Conservation (phyloP, 2,797 vertebrate species). For the Danionella dracula region DNA sequence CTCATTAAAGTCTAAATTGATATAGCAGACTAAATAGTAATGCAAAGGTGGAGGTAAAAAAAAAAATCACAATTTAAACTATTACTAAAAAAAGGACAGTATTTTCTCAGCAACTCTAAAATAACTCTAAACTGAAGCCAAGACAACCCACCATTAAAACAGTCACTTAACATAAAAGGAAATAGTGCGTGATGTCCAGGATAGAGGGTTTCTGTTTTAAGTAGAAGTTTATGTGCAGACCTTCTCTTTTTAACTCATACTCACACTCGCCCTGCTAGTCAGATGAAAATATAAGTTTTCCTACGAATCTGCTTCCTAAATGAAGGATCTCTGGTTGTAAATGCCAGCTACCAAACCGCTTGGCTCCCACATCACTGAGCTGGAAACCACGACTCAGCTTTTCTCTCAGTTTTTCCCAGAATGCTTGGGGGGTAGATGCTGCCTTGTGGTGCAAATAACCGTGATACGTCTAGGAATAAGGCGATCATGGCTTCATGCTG, state of each 20-base stretch:
- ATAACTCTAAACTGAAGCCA: background rate
- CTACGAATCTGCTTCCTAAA: conserved; percentile 14
- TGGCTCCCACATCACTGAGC: conserved; percentile 60
- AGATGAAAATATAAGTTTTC: background rate
- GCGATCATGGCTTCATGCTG: conserved; percentile 8
- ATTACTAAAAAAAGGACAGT: too few species aligned
- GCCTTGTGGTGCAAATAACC: conserved; percentile 54
- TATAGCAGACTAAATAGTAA: too few species aligned
- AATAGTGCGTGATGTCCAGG: background rate
- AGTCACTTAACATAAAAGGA: background rate
- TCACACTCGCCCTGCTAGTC: conserved; percentile 61
- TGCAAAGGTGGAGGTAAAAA: too few species aligned
- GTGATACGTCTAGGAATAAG: conserved; percentile 5
- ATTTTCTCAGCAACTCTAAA: background rate
- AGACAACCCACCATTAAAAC: background rate
- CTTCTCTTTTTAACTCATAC: conserved; percentile 55
- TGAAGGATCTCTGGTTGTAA: conserved; percentile 48
- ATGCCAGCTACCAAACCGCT: conserved; percentile 57
- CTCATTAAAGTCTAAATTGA: too few species aligned
- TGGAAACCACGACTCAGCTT: conserved; percentile 58
- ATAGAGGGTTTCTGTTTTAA: conserved; percentile 13
- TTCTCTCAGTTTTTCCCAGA: conserved; percentile 53
- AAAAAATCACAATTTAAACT: too few species aligned
- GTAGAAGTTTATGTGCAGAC: conserved; percentile 43
- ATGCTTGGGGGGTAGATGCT: conserved; percentile 55